A percentile compares a stretch with the other conserved stretches of the same genome.
phyloP scores from a whole-genome alignment of 2,797 vertebrate genomes.

The Hyperoplus immaculatus region DNA sequence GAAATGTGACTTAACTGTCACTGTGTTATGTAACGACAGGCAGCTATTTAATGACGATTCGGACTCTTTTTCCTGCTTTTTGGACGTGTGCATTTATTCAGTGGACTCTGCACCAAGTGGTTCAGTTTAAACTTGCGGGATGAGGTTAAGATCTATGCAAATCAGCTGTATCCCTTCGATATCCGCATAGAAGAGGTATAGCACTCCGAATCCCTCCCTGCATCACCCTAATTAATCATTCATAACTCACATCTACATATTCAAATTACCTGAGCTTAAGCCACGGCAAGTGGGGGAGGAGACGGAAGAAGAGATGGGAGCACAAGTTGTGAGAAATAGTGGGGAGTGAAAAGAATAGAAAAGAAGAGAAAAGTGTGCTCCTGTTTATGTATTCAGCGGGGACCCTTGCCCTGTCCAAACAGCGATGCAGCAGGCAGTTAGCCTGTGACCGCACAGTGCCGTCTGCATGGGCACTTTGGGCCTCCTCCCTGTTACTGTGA shows the following conservation, averaged over 20 bases:
- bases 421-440: constrained; percentile 53
- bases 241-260: constrained; percentile 82
- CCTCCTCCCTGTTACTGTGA: constrained; percentile 58
- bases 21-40: constrained; percentile 8
- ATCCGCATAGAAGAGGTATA: constrained; percentile 44
- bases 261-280: constrained; percentile 74
- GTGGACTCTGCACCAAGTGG: constrained; percentile 22
- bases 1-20: constrained; percentile 36
- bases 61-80: constrained; percentile 3
- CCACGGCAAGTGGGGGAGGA: constrained; percentile 46
- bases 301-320: constrained; percentile 21
- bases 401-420: constrained; percentile 35
- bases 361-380: neutral
- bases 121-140: constrained; percentile 44
- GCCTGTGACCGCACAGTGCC: constrained; percentile 53
- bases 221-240: constrained; percentile 83
- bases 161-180: constrained; percentile 52
- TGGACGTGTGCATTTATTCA: constrained; percentile 5
- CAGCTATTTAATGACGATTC: constrained; percentile 35
- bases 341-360: constrained; percentile 2
- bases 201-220: constrained; percentile 57
- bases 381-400: constrained; percentile 25
- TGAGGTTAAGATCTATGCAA: constrained; percentile 77
- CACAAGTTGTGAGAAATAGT: constrained; percentile 28
- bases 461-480: constrained; percentile 53